These are phyloP conservation scores for Cisticola juncidis DNA, from an alignment of 2,113 vertebrate species.

Conservation along the genomic window DNA sequence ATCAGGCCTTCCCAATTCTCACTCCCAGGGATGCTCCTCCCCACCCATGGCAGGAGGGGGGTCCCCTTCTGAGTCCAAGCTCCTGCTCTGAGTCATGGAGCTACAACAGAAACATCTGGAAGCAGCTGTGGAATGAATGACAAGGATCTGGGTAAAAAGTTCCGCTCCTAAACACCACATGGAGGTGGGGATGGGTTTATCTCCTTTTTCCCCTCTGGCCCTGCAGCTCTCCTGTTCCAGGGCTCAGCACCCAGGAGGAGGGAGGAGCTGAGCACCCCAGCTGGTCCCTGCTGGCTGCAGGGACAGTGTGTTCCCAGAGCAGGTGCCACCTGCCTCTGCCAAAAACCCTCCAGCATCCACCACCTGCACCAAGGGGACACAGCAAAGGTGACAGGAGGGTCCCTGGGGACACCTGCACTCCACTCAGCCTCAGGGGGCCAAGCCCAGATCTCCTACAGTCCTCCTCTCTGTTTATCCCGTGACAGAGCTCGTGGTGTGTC, in stretches of 20 bases:
- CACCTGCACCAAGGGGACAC: not conserved
- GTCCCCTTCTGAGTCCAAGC: not conserved
- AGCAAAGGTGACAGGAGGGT: not conserved
- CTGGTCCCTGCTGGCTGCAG: not conserved
- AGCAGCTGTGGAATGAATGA: not conserved
- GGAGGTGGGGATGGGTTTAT: not conserved
- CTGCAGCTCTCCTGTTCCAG: not conserved
- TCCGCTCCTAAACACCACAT: not conserved
- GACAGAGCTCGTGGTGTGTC: not conserved
- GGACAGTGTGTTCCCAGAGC: not conserved
- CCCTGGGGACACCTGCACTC: not conserved
- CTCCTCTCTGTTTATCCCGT: not conserved
- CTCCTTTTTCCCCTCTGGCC: not conserved
- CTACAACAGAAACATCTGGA: not conserved
- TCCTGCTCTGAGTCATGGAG: not conserved
- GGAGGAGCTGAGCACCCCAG: not conserved
- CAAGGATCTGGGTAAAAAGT: not conserved
- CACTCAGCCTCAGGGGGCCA: not conserved
- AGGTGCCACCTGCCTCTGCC: not conserved
- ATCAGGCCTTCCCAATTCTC: not conserved
- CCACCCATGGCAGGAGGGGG: not conserved
- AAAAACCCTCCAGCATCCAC: not conserved
- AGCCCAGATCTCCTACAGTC: fast-evolving
- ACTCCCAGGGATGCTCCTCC: not conserved
- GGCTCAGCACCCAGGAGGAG: not conserved